A percentile compares a stretch with the other conserved stretches of the same genome.
These are phyloP conservation scores for Crepidodera aurea DNA, from an alignment of 2,888 invertebrate species.

Conservation along the genomic window DNA sequence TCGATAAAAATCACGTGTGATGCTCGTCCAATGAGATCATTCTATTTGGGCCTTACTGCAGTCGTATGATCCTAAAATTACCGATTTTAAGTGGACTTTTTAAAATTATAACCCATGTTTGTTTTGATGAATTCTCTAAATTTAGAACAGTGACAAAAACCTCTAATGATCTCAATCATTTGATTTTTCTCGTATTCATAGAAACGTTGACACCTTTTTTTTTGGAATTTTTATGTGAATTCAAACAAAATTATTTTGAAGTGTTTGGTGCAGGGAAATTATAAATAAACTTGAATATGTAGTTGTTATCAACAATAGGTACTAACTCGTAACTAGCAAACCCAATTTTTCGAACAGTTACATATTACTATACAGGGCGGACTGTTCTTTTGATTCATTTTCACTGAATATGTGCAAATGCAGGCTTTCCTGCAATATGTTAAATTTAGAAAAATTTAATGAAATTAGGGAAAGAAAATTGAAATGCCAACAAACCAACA, in stretches of 20 bases:
- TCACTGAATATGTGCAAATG: too few species aligned
- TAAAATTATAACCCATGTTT: neutral
- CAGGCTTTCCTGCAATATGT: too few species aligned
- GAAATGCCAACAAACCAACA: too few species aligned
- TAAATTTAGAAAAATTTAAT: too few species aligned
- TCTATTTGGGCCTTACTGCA: conserved; percentile 17
- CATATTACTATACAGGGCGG: conserved; percentile 19
- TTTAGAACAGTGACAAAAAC: neutral
- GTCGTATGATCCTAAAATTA: conserved; percentile 21
- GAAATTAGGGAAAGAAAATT: too few species aligned
- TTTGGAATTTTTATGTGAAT: neutral
- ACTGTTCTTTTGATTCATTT: too few species aligned
- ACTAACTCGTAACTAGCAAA: too few species aligned
- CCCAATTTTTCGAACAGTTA: conserved; percentile 14
- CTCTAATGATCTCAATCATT: neutral
- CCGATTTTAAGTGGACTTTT: conserved; percentile 5
- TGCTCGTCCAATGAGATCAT: conserved; percentile 9
- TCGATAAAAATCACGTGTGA: conserved; percentile 27
- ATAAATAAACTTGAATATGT: too few species aligned
- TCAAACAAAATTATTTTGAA: too few species aligned
- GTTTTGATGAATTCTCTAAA: neutral
- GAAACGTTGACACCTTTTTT: neutral
- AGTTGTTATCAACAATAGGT: too few species aligned
- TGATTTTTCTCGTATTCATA: neutral
- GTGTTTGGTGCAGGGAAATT: too few species aligned